Evolutionary conservation across 1,140 invertebrate species (phyloP).

Genomic region (Oppia nitens): DNA sequence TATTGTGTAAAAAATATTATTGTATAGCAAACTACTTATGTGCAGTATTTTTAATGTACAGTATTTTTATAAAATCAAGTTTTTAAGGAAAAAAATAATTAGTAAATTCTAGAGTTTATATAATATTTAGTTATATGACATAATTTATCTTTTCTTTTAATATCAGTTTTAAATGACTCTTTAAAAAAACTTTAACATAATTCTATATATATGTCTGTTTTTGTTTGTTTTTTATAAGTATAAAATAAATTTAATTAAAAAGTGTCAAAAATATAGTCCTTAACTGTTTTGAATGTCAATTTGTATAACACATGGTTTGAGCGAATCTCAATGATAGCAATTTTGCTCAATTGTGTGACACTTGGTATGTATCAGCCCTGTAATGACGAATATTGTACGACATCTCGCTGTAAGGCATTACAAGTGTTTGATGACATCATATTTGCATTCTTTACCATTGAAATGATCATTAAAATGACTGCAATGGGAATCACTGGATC

Average conservation of each 20-base stretch:
- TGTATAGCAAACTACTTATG: too few species aligned
- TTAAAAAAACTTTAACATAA: too few species aligned
- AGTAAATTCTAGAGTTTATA: too few species aligned
- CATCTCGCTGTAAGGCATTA: conserved; percentile 73
- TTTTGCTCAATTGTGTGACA: conserved; percentile 94
- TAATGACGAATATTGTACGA: conserved; percentile 64
- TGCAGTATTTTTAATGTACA: too few species aligned
- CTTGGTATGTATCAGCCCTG: conserved; percentile 99
- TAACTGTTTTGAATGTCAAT: neutral
- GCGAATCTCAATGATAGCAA: conserved; percentile 92
- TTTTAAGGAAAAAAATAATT: too few species aligned
- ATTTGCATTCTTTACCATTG: conserved; percentile 89
- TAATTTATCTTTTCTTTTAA: too few species aligned
- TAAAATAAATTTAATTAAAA: conserved; percentile 18
- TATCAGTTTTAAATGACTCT: too few species aligned
- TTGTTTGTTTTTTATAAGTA: neutral
- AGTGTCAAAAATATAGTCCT: neutral
- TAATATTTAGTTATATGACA: too few species aligned
- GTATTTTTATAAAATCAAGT: too few species aligned
- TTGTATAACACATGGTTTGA: conserved; percentile 78
- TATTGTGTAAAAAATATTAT: too few species aligned
- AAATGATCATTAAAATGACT: conserved; percentile 94
- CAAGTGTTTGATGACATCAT: conserved; percentile 95
- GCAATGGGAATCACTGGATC: conserved; percentile 90
- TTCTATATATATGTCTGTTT: too few species aligned